Evolutionary conservation across 2,888 invertebrate genomes (phyloP), one percentile per base, ranked within the genome.

Genomic region (Polylopha cassiicola): DNA sequence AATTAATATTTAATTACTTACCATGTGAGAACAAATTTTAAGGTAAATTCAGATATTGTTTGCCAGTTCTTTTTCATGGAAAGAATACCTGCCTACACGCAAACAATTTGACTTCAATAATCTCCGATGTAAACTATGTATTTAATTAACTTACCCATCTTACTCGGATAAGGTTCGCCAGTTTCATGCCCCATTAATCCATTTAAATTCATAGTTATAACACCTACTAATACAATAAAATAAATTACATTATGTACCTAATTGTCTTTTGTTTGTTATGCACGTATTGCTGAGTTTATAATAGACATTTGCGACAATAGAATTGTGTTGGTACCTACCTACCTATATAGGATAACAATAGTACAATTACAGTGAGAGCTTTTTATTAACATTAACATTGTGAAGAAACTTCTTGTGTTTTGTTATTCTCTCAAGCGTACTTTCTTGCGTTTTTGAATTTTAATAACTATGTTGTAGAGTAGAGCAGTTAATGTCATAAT

Each of bases 321-420:
- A 50, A 39, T 27, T 33, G 14, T 22, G 18, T 9, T 21, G n/a
- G n/a, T n/a, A n/a, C n/a, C n/a, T 18, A n/a, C 21, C 15, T 23
- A 29, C 20, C 29, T 16, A 27, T 20, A 55, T 52, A 51, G 56
- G 58, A 53, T 55, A 61, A 70, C 68, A 71, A 71, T 71, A 49
- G 61, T 53, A 65, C 61, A 70, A 71, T 69, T 62, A 69, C 48
- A 59, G 49, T 42, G 55, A 65, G 56, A 66, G 59, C 65, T 66
- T 71, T 69, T 70, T 67, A 61, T 61, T 59, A 44, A 50, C 53
- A 60, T 62, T 60, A 61, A 62, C 59, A 62, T 66, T 61, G 63
- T 61, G 14, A 20, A 27, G 27, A 58, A 54, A 60, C 48, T 66
- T 65, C 53, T 67, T 64, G 50, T 56, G 56, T 44, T 47, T 43